A percentile compares a stretch with the other conserved stretches of the same genome.
phyloP scores from a whole-genome alignment of 2,113 vertebrate genomes.

The Hiodon tergisus region DNA sequence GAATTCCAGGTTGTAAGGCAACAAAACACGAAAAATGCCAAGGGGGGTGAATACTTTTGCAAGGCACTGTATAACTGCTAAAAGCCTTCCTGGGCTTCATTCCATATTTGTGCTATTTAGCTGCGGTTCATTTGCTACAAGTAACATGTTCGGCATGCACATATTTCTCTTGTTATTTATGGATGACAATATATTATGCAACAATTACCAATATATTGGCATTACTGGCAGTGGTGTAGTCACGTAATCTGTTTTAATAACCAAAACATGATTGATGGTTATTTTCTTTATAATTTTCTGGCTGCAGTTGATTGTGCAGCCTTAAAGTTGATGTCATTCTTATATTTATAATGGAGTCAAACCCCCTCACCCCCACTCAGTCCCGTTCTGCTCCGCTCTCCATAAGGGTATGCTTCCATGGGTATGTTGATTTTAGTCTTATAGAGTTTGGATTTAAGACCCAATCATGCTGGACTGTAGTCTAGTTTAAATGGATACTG shows the following conservation, averaged over 20 bases:
- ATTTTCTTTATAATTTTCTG: neutral
- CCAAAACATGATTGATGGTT: neutral
- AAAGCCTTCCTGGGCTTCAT: constrained; percentile 35
- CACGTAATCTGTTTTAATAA: neutral
- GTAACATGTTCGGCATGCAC: neutral
- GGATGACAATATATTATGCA: no score
- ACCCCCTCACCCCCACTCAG: no score
- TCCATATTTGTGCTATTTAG: constrained; percentile 27
- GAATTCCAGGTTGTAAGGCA: no score
- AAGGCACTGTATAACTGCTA: constrained; percentile 19
- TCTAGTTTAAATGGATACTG: constrained; percentile 33
- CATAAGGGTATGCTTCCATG: neutral
- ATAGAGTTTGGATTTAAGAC: neutral
- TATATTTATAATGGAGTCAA: neutral
- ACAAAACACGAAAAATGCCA: no score
- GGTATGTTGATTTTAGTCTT: neutral
- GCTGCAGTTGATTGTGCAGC: neutral
- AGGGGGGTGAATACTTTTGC: no score
- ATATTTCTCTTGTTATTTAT: no score
- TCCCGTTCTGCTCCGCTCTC: neutral
- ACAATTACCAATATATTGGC: neutral
- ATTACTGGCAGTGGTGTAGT: neutral
- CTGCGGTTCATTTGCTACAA: constrained; percentile 22
- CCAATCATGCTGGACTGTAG: constrained; percentile 17
- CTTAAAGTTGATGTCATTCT: neutral